These are phyloP conservation scores for Atractosteus spatula DNA, from an alignment of 2,113 vertebrate species.

Conservation along the genomic window DNA sequence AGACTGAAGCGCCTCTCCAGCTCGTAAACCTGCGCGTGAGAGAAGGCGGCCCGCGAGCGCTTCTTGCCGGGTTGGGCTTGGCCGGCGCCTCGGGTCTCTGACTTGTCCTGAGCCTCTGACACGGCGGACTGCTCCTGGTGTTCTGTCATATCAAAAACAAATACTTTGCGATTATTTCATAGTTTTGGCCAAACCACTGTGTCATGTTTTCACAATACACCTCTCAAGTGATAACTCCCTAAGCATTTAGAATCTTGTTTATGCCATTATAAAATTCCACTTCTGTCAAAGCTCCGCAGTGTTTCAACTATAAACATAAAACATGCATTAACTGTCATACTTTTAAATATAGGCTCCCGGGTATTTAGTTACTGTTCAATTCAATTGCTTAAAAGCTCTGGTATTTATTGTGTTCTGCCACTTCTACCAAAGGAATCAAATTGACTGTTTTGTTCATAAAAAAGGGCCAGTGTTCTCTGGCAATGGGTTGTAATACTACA, in stretches of 20 bases:
- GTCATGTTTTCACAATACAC: conserved; percentile 8
- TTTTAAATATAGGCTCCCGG: background rate
- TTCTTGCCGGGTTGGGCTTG: conserved; percentile 55
- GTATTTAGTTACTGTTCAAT: too few species aligned
- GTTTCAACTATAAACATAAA: background rate
- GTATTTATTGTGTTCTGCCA: too few species aligned
- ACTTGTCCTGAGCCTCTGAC: conserved; percentile 6
- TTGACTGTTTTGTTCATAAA: too few species aligned
- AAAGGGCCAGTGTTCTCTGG: too few species aligned
- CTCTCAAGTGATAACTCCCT: background rate
- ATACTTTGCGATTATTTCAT: background rate
- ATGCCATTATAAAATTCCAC: conserved; percentile 1
- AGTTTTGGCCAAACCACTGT: background rate
- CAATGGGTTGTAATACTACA: too few species aligned
- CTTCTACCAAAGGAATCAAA: too few species aligned
- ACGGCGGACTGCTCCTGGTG: conserved; percentile 1
- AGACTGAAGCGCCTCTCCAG: conserved; percentile 69
- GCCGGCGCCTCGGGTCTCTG: conserved; percentile 22
- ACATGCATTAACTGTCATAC: background rate
- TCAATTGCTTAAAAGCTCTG: too few species aligned
- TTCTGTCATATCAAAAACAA: conserved; percentile 21
- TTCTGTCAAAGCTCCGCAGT: conserved; percentile 5
- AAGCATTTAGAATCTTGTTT: background rate
- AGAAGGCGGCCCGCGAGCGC: conserved; percentile 71
- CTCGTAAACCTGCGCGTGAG: conserved; percentile 70